Percentiles rank a stretch among this genome's conserved stretches.
Conservation (phyloP, 2,888 invertebrate genomes). For the Gasteruption jaculator region DNA sequence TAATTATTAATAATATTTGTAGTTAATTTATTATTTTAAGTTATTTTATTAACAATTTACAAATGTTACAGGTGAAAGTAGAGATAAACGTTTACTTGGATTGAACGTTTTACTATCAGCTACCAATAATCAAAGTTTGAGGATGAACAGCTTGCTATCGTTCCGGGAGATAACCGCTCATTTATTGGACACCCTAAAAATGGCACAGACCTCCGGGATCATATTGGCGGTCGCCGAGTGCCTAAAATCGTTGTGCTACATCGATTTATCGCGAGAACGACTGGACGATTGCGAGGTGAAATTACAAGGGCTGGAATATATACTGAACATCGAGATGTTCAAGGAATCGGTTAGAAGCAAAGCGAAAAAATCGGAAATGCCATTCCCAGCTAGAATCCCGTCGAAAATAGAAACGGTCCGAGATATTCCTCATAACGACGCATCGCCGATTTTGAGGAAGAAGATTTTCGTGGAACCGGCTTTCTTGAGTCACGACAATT, state of each 20-base stretch:
- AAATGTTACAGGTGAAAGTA: too few relatives aligned
- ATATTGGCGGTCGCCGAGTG: constrained; percentile 38
- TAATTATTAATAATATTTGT: constrained; percentile 1
- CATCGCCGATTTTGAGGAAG: constrained; percentile 37
- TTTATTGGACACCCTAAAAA: constrained; percentile 30
- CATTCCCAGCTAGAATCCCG: constrained; percentile 13
- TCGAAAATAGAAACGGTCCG: constrained; percentile 23
- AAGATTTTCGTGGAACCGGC: constrained; percentile 33
- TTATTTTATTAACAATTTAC: too few relatives aligned
- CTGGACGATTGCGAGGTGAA: constrained; percentile 41
- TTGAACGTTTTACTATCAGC: constrained; percentile 26
- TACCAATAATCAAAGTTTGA: constrained; percentile 25
- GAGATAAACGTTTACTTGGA: constrained; percentile 25
- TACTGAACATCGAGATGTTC: constrained; percentile 38
- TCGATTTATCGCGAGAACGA: constrained; percentile 37
- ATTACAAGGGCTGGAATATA: constrained; percentile 41
- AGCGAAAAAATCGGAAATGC: constrained; percentile 6
- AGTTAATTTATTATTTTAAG: too few relatives aligned
- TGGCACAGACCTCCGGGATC: constrained; percentile 35
- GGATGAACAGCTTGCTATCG: constrained; percentile 39
- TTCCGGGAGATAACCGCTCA: constrained; percentile 38
- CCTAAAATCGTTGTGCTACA: constrained; percentile 38
- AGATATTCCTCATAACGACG: constrained; percentile 25
- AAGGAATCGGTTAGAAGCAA: constrained; percentile 25
- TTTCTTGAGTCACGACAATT: constrained; percentile 35